Evolutionary conservation across 2,797 vertebrate genomes (phyloP).

Genomic region (Catamblyrhynchus diadema): DNA sequence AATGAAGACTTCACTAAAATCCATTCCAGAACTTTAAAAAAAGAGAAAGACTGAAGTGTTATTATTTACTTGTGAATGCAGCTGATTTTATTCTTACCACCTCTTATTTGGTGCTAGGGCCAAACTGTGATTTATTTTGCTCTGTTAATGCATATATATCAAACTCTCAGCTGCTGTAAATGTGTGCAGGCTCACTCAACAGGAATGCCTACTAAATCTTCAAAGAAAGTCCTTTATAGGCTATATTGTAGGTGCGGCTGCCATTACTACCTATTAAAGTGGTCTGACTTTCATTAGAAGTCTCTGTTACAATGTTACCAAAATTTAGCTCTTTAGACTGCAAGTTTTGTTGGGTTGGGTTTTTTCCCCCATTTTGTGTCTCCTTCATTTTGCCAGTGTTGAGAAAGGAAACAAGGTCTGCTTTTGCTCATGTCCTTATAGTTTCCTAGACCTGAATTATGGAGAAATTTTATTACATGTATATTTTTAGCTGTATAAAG

Average conservation of each 20-base stretch:
- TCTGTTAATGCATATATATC: background rate
- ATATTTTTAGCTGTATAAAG: background rate
- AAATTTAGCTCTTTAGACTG: background rate
- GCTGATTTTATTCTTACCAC: background rate
- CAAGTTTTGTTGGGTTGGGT: background rate
- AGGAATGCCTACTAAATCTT: slow-evolving; percentile 22
- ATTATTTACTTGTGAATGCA: background rate
- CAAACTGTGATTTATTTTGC: background rate
- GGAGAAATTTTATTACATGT: background rate
- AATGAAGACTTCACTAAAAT: background rate
- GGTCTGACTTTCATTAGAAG: slow-evolving; percentile 40
- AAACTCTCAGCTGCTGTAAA: slow-evolving; percentile 45
- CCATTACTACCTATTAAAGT: slow-evolving; percentile 34
- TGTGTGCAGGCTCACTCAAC: background rate
- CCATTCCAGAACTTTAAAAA: background rate
- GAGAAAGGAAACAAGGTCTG: background rate
- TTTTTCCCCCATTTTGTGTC: accelerated
- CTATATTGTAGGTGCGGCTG: background rate
- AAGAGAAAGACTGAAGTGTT: background rate
- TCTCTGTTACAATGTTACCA: background rate
- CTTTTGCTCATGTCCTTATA: background rate
- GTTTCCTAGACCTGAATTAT: background rate
- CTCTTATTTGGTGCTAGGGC: background rate
- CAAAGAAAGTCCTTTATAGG: slow-evolving; percentile 32
- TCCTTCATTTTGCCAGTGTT: background rate